Evolutionary conservation across 1,140 invertebrate genomes (phyloP).

Genomic region (Branchinecta lynchi): DNA sequence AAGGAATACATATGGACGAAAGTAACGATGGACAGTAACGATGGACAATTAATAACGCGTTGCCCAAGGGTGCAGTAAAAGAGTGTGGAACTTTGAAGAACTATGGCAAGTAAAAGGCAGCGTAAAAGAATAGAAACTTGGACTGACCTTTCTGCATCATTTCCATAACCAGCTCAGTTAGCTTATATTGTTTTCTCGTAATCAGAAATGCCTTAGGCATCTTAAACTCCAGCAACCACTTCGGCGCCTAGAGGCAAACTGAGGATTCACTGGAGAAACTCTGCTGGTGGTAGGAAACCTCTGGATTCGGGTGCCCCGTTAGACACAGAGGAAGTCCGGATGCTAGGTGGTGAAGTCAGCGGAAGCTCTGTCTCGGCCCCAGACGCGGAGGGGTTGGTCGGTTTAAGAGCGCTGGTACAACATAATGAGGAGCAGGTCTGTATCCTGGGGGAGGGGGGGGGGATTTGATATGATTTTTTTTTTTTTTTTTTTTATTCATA

Average conservation of each 20-base stretch:
- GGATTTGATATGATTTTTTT: too few relatives aligned
- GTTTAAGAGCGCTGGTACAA: too few relatives aligned
- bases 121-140: background rate
- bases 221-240: background rate
- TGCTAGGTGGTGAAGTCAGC: background rate
- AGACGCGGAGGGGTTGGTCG: too few relatives aligned
- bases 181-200: constrained; percentile 4
- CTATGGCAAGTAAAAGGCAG: too few relatives aligned
- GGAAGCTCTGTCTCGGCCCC: background rate
- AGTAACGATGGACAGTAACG: too few relatives aligned
- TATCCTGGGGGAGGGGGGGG: too few relatives aligned
- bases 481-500: too few relatives aligned
- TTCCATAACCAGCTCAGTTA: background rate
- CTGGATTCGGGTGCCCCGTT: background rate
- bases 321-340: constrained; percentile 2
- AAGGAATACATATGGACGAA: too few relatives aligned
- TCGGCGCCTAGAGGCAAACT: background rate
- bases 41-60: too few relatives aligned
- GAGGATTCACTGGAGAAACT: background rate
- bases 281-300: constrained; percentile 6
- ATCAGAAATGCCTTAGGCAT: constrained; percentile 5
- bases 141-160: background rate
- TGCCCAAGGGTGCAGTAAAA: too few relatives aligned
- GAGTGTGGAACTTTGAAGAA: too few relatives aligned
- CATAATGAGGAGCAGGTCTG: too few relatives aligned